Evolutionary conservation across 2,797 vertebrate species (phyloP).

Genomic region (Coregonus ussuriensis): DNA sequence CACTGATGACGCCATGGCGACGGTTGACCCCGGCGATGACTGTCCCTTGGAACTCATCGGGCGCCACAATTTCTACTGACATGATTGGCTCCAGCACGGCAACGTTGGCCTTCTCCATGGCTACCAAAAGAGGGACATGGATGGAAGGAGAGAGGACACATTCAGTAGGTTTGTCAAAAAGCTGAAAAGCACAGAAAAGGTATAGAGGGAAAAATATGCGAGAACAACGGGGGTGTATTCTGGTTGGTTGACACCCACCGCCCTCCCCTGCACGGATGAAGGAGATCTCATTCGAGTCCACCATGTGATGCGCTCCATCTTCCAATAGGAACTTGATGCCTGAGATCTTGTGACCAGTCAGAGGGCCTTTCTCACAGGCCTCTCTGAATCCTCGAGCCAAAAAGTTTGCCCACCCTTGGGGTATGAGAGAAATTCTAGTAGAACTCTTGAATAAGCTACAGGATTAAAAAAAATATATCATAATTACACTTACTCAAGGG

Average conservation of each 20-base stretch:
- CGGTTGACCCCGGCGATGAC: constrained; percentile 90
- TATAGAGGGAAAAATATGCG: neutral
- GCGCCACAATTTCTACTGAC: constrained; percentile 91
- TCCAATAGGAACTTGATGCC: constrained; percentile 87
- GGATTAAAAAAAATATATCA: neutral
- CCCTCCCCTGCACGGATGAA: constrained; percentile 96
- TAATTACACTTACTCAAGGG: neutral
- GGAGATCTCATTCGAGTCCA: constrained; percentile 94
- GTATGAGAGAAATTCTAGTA: neutral
- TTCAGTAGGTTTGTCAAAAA: neutral
- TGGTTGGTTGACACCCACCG: constrained; percentile 65
- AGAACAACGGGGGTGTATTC: neutral
- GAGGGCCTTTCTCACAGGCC: constrained; percentile 87
- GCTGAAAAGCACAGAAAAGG: neutral
- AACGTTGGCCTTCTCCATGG: constrained; percentile 78
- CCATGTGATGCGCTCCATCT: constrained; percentile 92
- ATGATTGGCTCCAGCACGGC: constrained; percentile 90
- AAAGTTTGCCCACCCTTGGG: too few species aligned
- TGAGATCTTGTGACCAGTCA: constrained; percentile 88
- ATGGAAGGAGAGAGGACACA: neutral
- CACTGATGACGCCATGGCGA: constrained; percentile 88
- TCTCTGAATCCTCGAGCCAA: constrained; percentile 74
- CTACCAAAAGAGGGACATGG: constrained; percentile 60
- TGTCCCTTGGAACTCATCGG: constrained; percentile 88
- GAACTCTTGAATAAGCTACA: neutral